Evolutionary conservation across 1,140 invertebrate genomes (phyloP).

Genomic region (Drosophila asahinai): DNA sequence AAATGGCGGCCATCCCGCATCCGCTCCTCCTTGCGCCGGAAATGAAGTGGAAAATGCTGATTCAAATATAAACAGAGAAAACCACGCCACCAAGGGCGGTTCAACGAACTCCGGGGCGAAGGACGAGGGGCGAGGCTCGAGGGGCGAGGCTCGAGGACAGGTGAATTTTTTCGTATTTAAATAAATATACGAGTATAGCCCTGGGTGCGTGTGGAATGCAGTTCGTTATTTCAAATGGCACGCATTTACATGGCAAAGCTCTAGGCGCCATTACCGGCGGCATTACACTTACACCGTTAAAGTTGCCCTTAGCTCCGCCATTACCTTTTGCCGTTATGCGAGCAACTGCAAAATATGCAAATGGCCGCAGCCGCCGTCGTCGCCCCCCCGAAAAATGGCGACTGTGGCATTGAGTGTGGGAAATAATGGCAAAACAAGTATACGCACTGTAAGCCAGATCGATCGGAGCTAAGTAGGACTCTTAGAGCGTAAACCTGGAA

Average conservation of each 20-base stretch:
- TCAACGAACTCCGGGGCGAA: constrained; percentile 43
- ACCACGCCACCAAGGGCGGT: neutral
- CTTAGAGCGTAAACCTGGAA: no score
- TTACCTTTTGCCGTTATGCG: constrained; percentile 21
- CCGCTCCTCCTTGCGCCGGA: constrained; percentile 34
- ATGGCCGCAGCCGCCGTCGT: constrained; percentile 9
- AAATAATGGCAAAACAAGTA: constrained; percentile 14
- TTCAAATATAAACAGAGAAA: constrained; percentile 15
- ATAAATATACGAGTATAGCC: constrained; percentile 11
- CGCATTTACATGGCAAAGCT: constrained; percentile 67
- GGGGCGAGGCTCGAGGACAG: constrained; percentile 15
- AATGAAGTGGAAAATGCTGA: constrained; percentile 55
- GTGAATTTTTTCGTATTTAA: constrained; percentile 5
- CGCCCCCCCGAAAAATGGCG: neutral
- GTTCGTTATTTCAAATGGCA: constrained; percentile 61
- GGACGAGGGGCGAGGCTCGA: no score
- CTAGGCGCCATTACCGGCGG: constrained; percentile 33
- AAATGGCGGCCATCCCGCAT: constrained; percentile 18
- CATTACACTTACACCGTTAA: constrained; percentile 20
- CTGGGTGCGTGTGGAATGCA: constrained; percentile 49
- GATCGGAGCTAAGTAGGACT: neutral
- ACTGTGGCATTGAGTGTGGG: neutral
- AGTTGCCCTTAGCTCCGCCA: constrained; percentile 17
- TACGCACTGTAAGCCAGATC: neutral
- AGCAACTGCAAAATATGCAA: constrained; percentile 58